Percentiles rank a stretch among this genome's conserved stretches.
Evolutionary conservation across 2,797 vertebrate genomes (phyloP).

Genomic region (Hoplostethus mediterraneus): DNA sequence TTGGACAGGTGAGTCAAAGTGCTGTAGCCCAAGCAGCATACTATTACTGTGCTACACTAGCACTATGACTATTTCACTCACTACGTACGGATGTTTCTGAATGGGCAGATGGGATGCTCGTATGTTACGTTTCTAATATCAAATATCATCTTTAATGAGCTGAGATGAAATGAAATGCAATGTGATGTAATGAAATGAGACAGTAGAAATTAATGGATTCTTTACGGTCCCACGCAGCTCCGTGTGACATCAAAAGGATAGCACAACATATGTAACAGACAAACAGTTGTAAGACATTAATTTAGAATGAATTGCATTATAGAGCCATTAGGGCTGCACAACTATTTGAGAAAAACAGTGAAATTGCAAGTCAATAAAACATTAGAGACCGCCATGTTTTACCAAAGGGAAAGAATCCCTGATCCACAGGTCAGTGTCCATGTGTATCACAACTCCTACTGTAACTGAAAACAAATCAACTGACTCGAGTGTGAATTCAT

Average conservation of each 20-base stretch:
- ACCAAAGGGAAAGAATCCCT: too few species aligned
- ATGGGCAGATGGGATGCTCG: not conserved
- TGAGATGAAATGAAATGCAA: constrained; percentile 2
- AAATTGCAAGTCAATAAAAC: too few species aligned
- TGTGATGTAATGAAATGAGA: constrained; percentile 6
- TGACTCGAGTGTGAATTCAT: not conserved
- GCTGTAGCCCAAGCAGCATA: not conserved
- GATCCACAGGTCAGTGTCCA: too few species aligned
- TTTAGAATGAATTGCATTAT: constrained; percentile 25
- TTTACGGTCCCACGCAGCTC: constrained; percentile 61
- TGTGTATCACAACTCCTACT: not conserved
- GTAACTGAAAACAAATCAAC: not conserved
- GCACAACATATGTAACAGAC: constrained; percentile 42
- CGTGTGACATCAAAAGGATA: constrained; percentile 52
- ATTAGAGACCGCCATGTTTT: too few species aligned
- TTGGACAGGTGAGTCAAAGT: constrained; percentile 42
- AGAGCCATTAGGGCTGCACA: not conserved
- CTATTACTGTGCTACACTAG: constrained; percentile 21
- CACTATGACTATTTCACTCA: constrained; percentile 38
- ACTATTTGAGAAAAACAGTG: not conserved
- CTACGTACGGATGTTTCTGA: constrained; percentile 1
- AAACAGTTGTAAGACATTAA: constrained; percentile 37
- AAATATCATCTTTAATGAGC: not conserved
- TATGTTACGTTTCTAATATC: not conserved
- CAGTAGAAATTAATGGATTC: constrained; percentile 28